These are phyloP conservation scores for Sitodiplosis mosellana DNA, from an alignment of 1,140 invertebrate species.

Conservation along the genomic window DNA sequence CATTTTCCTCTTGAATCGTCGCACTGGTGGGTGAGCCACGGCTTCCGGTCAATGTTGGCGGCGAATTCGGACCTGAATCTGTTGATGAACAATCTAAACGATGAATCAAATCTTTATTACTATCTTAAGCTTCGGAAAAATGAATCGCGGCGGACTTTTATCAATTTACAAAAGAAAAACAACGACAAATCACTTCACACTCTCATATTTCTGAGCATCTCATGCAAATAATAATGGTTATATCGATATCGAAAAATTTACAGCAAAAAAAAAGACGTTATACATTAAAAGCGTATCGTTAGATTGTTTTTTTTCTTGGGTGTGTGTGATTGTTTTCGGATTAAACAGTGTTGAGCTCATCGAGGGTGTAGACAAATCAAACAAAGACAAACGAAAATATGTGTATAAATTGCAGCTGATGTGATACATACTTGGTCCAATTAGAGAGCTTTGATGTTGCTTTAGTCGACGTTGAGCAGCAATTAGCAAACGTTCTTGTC, in stretches of 20 bases:
- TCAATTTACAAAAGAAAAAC: neutral
- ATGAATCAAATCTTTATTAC: slow-evolving; percentile 2
- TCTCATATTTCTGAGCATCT: too few species aligned
- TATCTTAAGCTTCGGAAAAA: too few species aligned
- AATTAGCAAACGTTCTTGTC: slow-evolving; percentile 56
- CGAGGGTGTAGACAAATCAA: neutral
- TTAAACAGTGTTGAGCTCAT: neutral
- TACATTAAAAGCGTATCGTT: neutral
- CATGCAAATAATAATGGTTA: too few species aligned
- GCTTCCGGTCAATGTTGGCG: slow-evolving; percentile 41
- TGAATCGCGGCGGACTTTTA: neutral
- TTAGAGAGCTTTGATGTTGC: slow-evolving; percentile 31
- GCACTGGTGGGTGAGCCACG: slow-evolving; percentile 36
- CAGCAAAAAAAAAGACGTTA: neutral
- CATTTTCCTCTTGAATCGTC: slow-evolving; percentile 52
- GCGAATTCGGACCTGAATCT: slow-evolving; percentile 66
- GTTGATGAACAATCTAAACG: slow-evolving; percentile 45
- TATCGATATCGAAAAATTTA: neutral
- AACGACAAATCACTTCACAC: too few species aligned
- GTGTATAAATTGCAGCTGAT: too few species aligned
- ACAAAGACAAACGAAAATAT: neutral
- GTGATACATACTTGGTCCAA: neutral
- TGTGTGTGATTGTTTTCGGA: neutral
- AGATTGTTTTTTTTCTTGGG: neutral
- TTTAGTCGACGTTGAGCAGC: slow-evolving; percentile 44